Base-by-base conservation (phyloP, 2,797 vertebrate genomes). In the Neosalanx taihuensis region DNA sequence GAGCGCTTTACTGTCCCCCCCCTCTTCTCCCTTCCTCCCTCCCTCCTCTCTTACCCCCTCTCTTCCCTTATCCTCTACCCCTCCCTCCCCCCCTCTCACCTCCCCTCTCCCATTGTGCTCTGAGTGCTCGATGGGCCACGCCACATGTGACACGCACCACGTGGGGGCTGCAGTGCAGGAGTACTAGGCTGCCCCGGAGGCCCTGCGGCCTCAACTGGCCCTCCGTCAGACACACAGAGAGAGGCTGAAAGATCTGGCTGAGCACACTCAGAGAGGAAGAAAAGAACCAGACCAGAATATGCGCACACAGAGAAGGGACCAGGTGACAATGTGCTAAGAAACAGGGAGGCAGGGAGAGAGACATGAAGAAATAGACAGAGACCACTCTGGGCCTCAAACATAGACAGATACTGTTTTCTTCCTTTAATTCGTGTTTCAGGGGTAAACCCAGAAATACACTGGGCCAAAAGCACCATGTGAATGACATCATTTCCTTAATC, bases 141-240 rank as follows among this genome's bases (percentile, higher is more conserved):
- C 71, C 80, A 59, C 73, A 85, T 84, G 83, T 85, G 84, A 87
- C 80, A 81, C 64, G 64, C 5, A 81, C 81, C 76, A 79, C 35
- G 69, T 83, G 79, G 78, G 78, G 66, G 33, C 74, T 33, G 64
- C 67, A 33, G 76, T 78, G 29, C 72, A 58, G 53, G 72, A 65
- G 67, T 18, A 35, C 37, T 56, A 51, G 30, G 49, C 33, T 63
- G 67, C 31, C 67, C 62, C 76, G 31, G 31, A 80, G 75, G 70
- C 73, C 68, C 73, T 58, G 6, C 37, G 62, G 62, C 74, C 72
- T 83, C 77, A 76, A 80, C 75, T 78, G 70, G 73, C 72, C 70
- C 77, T 84, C 68, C 68, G 70, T 67, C 76, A 69, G 76, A 64
- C 12, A 65, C 63, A 65, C 18, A 65, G 37, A 61, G 59, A 61